Evolutionary conservation across 2,888 invertebrate species (phyloP), one percentile per base, ranked within the genome.

Genomic region (Galerucella pusilla): DNA sequence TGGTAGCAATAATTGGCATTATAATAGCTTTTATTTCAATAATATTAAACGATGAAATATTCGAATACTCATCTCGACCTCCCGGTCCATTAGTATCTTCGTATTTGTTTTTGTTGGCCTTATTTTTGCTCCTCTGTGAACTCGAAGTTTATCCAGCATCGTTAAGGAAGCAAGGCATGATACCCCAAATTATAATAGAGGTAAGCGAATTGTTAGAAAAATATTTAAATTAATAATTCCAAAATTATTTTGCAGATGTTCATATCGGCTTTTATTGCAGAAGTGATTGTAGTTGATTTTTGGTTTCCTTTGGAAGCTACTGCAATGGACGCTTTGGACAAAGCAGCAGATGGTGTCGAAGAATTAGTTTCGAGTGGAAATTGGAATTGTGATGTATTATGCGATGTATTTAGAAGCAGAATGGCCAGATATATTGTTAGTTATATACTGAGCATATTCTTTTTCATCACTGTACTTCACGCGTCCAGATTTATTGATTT

Each of bases 291-390:
- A 77, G 81, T 81, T 5, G 84, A 86, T 65, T 87, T 88, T 75
- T 88, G 87, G 88, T 85, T 85, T 73, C 87, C 87, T 6, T 73
- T 88, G 64, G 87, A 88, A 80, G 76, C 78, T 5, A 80, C 75
- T 4, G 68, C 83, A 25, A 76, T 84, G 20, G 72, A 76, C 5
- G 70, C 80, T 14, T 61, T 85, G 7, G 82, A 83, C 0, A 80
- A 78, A 73, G 46, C 84, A n/a, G 83, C 84, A 0, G 79, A 82
- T 14, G 63, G 72, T 52, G 65, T 82, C 14, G 84, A 86, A 71
- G 78, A 80, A 5, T 66, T 80, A 25, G 69, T 84, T 16, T 74
- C 74, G 52, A 77, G 73, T 12, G 74, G 78, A 11, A 83, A 83
- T 20, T 83, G 81, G 78, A 68, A 75, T 0, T 80, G 78, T 16